Base-by-base conservation (phyloP, 2,113 vertebrate species). In the Sphaerodactylus townsendi region DNA sequence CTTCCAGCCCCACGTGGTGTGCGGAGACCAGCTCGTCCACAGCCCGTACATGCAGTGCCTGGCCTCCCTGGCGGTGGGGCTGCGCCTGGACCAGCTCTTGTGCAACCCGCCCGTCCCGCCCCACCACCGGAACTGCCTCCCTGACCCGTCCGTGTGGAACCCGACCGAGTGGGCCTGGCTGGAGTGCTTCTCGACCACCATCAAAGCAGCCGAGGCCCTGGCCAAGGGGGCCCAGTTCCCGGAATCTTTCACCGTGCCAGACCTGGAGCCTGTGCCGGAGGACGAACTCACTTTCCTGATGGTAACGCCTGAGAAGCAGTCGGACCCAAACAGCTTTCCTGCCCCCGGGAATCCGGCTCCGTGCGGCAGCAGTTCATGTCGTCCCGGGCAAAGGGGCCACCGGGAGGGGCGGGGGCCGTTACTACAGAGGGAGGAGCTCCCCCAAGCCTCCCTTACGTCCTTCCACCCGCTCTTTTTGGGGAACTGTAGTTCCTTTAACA, bases 1-100 rank as follows among this genome's bases (percentile, higher is more conserved):
- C 37, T 82, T 88, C 39, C 70, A 99, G 98, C 98, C 98, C 17
- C 98, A 99, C 0, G 99, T 99, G 5, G 97, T 99, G 2, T 99
- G 98, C 81, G 99, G 99, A 0, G 99, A 99, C 91, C 99, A 99
- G 95, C 97, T 99, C 2, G 97, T 99, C 71, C 99, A 99, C 77
- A 99, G 99, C 81, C 98, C 98, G 4, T 99, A 99, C 66, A 99
- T 99, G 98, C 99, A 99, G 89, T 99, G 99, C 90, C 93, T 99
- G 48, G 97, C 99, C 35, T 99, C 98, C 0, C 95, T 99, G 23
- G 98, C 98, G 0, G 98, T 99, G 83, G 99, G 99, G 1, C 97
- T 99, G 53, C 98, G 97, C 86, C 96, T 99, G 81, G 99, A 99
- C 80, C 96, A 96, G 85, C 96, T 99, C 30, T 92, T 99, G 77